Conservation (phyloP, 2,888 invertebrate genomes). For the Mamestra brassicae region DNA sequence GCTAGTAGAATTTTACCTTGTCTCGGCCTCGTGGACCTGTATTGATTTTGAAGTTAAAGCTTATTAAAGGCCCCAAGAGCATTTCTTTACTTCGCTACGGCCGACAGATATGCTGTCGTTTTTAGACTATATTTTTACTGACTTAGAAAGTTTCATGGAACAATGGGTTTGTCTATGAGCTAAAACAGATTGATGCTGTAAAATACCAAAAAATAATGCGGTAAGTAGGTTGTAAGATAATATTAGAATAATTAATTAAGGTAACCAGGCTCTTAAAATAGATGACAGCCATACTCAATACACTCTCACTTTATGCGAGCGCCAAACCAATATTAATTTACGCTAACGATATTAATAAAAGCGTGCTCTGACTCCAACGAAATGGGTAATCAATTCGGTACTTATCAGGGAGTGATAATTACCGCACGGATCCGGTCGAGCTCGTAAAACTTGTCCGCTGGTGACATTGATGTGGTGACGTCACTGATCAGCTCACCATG, state of each 20-base stretch:
- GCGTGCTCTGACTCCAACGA: conserved; percentile 22
- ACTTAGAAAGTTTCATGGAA: too few species aligned
- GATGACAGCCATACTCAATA: background rate
- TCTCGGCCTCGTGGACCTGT: too few species aligned
- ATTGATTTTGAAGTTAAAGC: too few species aligned
- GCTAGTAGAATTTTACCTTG: too few species aligned
- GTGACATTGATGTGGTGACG: conserved; percentile 47
- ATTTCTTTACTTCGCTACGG: too few species aligned
- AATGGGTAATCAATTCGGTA: conserved; percentile 35
- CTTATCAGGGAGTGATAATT: conserved; percentile 55
- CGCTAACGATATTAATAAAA: conserved; percentile 39
- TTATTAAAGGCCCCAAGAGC: too few species aligned
- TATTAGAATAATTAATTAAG: background rate
- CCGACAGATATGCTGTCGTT: too few species aligned
- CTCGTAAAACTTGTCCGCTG: conserved; percentile 46
- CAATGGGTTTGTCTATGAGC: too few species aligned
- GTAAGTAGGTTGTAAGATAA: background rate
- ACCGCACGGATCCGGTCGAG: conserved; percentile 46
- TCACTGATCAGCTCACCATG: conserved; percentile 24
- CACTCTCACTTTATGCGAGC: conserved; percentile 4
- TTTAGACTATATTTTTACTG: too few species aligned
- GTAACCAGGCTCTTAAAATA: background rate
- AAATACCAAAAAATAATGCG: background rate
- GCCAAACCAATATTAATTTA: conserved; percentile 28
- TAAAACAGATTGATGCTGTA: background rate